Conservation (phyloP, 1,140 invertebrate genomes). For the Drosophila pseudoananassae region DNA sequence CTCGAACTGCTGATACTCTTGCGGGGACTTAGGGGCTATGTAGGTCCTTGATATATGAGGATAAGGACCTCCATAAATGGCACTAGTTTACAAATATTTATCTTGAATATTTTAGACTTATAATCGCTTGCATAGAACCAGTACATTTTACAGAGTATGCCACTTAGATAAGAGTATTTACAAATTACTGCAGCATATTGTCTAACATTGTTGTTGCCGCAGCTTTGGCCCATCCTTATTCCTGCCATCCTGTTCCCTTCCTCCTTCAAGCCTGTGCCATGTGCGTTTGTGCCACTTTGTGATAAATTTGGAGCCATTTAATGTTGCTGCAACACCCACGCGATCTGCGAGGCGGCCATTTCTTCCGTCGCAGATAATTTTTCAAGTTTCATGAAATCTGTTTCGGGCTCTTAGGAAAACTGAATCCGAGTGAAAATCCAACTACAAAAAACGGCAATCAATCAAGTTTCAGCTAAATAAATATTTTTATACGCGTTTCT, state of each 20-base stretch:
- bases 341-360: slow-evolving; percentile 42
- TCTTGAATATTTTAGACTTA: no score
- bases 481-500: background rate
- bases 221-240: slow-evolving; percentile 10
- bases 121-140: no score
- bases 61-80: background rate
- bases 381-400: slow-evolving; percentile 54
- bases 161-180: slow-evolving; percentile 40
- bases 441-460: slow-evolving; percentile 34
- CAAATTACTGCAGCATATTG: slow-evolving; percentile 54
- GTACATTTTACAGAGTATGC: background rate
- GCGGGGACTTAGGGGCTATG: background rate
- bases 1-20: slow-evolving; percentile 27
- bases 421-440: slow-evolving; percentile 14
- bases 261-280: background rate
- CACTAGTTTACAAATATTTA: no score
- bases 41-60: no score
- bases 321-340: slow-evolving; percentile 71
- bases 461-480: slow-evolving; percentile 27
- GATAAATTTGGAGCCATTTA: slow-evolving; percentile 69
- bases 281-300: slow-evolving; percentile 55
- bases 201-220: slow-evolving; percentile 39
- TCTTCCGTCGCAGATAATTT: slow-evolving; percentile 51
- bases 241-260: background rate
- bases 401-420: slow-evolving; percentile 1